Conservation (phyloP, 2,888 invertebrate genomes). For the Bruchidius siliquastri region DNA sequence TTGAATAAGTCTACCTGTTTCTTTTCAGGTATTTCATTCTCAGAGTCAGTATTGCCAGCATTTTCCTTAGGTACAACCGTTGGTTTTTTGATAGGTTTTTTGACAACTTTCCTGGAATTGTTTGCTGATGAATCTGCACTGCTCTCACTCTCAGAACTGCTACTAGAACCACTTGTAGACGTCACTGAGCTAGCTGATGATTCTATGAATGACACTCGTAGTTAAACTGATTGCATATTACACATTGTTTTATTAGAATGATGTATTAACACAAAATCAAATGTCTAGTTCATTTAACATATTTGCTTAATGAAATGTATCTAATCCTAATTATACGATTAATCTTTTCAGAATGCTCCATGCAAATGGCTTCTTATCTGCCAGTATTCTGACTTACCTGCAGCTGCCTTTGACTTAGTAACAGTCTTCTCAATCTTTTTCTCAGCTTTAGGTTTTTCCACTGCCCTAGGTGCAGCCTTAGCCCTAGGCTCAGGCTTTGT, state of each 20-base stretch:
- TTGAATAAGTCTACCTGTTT: conserved; percentile 25
- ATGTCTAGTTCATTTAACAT: too few species aligned
- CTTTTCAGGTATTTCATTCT: conserved; percentile 33
- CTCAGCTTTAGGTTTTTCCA: conserved; percentile 35
- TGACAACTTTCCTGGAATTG: conserved; percentile 27
- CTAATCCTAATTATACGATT: too few species aligned
- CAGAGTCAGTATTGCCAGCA: conserved; percentile 36
- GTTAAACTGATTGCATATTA: too few species aligned
- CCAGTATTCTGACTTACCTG: neutral
- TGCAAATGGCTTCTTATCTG: too few species aligned
- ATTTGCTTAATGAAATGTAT: too few species aligned
- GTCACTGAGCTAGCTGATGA: conserved; percentile 48
- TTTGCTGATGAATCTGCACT: conserved; percentile 30
- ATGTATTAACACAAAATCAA: too few species aligned
- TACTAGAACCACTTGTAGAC: conserved; percentile 36
- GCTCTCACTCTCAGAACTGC: conserved; percentile 40
- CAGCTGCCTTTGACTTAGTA: conserved; percentile 57
- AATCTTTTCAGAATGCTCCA: too few species aligned
- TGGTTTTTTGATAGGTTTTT: conserved; percentile 40
- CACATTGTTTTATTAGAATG: too few species aligned
- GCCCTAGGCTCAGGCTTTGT: conserved; percentile 47
- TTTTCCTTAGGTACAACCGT: conserved; percentile 29
- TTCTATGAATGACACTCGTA: too few species aligned
- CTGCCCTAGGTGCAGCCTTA: conserved; percentile 40
- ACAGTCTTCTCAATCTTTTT: conserved; percentile 36